A percentile compares a stretch with the other conserved stretches of the same genome.
Evolutionary conservation across 2,113 vertebrate genomes (phyloP).

Genomic region (Cyprinodon tularosa): DNA sequence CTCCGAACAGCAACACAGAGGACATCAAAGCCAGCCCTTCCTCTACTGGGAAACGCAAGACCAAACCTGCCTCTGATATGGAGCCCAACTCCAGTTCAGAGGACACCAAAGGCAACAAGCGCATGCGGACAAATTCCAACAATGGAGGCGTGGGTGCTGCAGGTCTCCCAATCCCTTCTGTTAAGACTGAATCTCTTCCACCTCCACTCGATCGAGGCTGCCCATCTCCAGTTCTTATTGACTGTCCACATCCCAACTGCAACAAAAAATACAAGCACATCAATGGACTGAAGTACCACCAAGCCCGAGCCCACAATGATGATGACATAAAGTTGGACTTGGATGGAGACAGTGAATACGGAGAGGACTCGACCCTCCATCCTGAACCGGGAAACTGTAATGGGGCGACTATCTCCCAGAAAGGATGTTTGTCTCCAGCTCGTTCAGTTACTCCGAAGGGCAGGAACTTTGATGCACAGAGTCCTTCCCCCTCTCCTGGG

Average conservation of each 20-base stretch:
- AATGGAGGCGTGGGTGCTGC: conserved; percentile 67
- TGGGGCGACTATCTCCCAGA: conserved; percentile 87
- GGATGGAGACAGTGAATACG: conserved; percentile 93
- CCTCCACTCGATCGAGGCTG: conserved; percentile 89
- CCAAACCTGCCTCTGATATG: conserved; percentile 94
- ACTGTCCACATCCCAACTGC: conserved; percentile 98
- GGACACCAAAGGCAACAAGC: conserved; percentile 97
- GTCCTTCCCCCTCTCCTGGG: conserved; percentile 91
- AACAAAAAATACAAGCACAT: conserved; percentile 99
- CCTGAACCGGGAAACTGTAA: conserved; percentile 90
- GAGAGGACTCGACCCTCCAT: conserved; percentile 90
- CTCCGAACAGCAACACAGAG: conserved; percentile 85
- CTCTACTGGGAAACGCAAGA: conserved; percentile 91
- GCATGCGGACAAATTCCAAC: conserved; percentile 94
- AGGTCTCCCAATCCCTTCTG: conserved; percentile 73
- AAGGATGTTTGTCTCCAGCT: conserved; percentile 94
- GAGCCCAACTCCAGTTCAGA: conserved; percentile 99
- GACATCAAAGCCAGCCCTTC: conserved; percentile 97
- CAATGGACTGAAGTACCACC: conserved; percentile 98
- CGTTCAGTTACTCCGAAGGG: conserved; percentile 95
- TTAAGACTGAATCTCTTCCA: conserved; percentile 87
- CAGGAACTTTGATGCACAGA: conserved; percentile 91
- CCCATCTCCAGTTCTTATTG: conserved; percentile 95
- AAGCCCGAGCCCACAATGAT: conserved; percentile 96
- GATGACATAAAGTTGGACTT: conserved; percentile 94